Evolutionary conservation across 2,113 vertebrate genomes (phyloP), one percentile per base, ranked within the genome.

Genomic region (Clarias magur): DNA sequence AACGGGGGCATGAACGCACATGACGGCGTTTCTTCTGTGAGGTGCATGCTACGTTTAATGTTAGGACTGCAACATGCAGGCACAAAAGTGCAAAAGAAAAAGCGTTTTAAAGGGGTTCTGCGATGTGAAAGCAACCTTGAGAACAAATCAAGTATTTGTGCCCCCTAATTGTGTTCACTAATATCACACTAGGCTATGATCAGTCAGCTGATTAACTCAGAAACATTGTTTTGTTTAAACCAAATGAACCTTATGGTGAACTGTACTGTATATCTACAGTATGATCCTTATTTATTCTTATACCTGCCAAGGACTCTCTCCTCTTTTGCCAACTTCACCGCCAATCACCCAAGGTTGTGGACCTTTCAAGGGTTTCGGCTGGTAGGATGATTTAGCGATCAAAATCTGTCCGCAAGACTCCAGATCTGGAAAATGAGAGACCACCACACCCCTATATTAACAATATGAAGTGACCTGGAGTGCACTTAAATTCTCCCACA

Each of bases 281-380:
- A 6, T 42, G 67, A 68, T 8, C 15, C 13, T 34, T 34, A 27
- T 7, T 70, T 34, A 16, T 53, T 25, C 17, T 13, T 27, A 92
- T 91, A 97, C 97, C 95, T 98, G 97, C 97, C 97, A 98, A 60
- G 97, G 97, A 88, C 94, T 97, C 59, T 93, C 94, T 62, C 97
- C 97, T 83, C 95, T 97, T 91, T 93, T 95, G 42, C 96, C 96
- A 87, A 82, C 85, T 89, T 89, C 94, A 4, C 96, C 97, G 15
- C 93, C 94, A 30, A 95, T 88, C 85, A 95, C 63, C 94, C 95
- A 95, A 12, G 95, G 95, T 81, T 86, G 60, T 27, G 91, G 87
- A 10, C 93, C 93, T 0, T 82, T 57, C 0, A 70, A 2, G 25
- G 42, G 94, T 88, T 88, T 90, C 2, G 23, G 65, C 27, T 82